These are phyloP conservation scores for Periophthalmus magnuspinnatus DNA, from an alignment of 2,797 vertebrate genomes.

Conservation along the genomic window DNA sequence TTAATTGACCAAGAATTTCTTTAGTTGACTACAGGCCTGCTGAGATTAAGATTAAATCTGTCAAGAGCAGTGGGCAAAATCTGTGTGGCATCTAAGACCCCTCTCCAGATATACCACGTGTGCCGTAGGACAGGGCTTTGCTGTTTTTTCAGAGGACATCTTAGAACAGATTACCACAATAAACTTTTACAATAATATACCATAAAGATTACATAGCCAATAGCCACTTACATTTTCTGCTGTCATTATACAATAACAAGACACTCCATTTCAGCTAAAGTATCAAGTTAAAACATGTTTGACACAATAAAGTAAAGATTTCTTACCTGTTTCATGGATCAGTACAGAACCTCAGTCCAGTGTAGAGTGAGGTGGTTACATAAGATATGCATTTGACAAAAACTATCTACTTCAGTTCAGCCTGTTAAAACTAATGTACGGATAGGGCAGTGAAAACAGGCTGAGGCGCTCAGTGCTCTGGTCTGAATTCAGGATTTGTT, in stretches of 20 bases:
- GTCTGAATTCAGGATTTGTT: slow-evolving; percentile 44
- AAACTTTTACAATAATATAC: neutral
- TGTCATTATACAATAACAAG: too few species aligned
- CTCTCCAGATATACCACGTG: neutral
- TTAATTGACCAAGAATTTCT: too few species aligned
- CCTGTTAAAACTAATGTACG: neutral
- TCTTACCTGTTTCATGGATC: neutral
- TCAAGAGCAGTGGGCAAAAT: neutral
- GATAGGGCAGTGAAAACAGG: neutral
- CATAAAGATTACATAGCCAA: too few species aligned
- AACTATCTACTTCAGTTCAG: neutral
- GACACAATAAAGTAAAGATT: neutral
- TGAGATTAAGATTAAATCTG: too few species aligned
- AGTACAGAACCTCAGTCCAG: neutral
- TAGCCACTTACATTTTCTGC: too few species aligned
- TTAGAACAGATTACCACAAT: neutral
- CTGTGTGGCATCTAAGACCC: neutral
- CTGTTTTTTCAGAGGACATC: neutral
- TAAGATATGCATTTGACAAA: neutral
- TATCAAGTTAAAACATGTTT: neutral
- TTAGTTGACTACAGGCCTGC: too few species aligned
- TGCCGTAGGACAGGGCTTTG: neutral
- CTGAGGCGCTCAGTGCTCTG: neutral
- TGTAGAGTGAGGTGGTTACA: neutral
- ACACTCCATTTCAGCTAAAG: neutral